phyloP scores from a whole-genome alignment of 2,888 invertebrate species.

The Torymus tubicola region DNA sequence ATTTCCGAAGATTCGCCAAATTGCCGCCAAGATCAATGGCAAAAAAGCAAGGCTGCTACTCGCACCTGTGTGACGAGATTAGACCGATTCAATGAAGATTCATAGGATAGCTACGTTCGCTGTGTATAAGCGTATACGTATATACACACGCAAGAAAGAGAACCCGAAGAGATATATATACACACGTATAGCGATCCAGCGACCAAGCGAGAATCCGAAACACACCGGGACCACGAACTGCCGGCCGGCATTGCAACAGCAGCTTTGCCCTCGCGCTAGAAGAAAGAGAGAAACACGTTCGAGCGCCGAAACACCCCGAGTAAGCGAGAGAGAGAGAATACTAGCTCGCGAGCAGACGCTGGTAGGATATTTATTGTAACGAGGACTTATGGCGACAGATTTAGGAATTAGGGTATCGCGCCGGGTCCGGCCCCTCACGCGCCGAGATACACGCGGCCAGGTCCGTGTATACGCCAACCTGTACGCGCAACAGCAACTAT shows the following conservation, averaged over 20 bases:
- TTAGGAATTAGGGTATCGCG: constrained; percentile 77
- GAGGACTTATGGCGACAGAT: constrained; percentile 77
- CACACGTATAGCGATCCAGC: too few relatives aligned
- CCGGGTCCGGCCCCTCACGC: constrained; percentile 52
- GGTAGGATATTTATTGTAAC: constrained; percentile 76
- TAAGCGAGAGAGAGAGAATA: constrained; percentile 43
- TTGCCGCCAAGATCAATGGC: constrained; percentile 33
- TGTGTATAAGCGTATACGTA: too few relatives aligned
- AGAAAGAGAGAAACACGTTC: constrained; percentile 1
- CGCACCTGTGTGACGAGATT: constrained; percentile 55
- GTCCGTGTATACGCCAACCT: not conserved
- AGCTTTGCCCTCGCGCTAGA: constrained; percentile 5
- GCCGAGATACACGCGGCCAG: constrained; percentile 64
- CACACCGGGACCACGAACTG: too few relatives aligned
- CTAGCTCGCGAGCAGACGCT: constrained; percentile 62
- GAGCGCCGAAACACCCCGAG: constrained; percentile 11
- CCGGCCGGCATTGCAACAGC: too few relatives aligned
- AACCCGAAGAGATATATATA: too few relatives aligned
- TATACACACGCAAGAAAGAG: too few relatives aligned
- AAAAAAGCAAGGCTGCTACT: constrained; percentile 11
- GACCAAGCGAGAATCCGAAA: too few relatives aligned
- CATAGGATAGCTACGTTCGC: constrained; percentile 44
- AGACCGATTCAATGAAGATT: constrained; percentile 55
- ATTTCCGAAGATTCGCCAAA: constrained; percentile 12
- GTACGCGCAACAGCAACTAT: constrained; percentile 4